phyloP scores from a whole-genome alignment of 2,888 invertebrate genomes.

The Cosmorhoe ocellata region DNA sequence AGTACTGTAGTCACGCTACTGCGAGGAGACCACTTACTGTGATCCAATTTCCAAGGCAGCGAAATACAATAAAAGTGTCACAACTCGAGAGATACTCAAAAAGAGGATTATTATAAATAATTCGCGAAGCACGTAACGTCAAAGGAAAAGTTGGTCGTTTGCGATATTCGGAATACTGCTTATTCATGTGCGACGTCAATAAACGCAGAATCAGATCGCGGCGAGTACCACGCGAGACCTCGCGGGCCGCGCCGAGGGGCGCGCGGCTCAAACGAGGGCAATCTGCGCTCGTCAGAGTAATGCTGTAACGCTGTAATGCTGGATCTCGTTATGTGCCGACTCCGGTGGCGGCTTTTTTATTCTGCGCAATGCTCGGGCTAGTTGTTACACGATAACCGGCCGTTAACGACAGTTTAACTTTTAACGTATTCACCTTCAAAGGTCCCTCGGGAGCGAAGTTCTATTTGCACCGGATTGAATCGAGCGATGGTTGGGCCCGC shows the following conservation, averaged over 20 bases:
- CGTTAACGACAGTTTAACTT: too few relatives aligned
- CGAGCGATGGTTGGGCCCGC: neutral
- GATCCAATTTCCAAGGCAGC: slow-evolving; percentile 11
- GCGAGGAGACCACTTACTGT: neutral
- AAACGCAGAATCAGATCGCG: slow-evolving; percentile 3
- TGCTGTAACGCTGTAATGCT: too few relatives aligned
- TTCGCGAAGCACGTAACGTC: slow-evolving; percentile 42
- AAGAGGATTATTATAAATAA: slow-evolving; percentile 48
- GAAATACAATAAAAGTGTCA: slow-evolving; percentile 44
- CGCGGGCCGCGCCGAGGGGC: too few relatives aligned
- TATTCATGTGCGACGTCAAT: slow-evolving; percentile 25
- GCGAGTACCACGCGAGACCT: too few relatives aligned
- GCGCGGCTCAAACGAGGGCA: too few relatives aligned
- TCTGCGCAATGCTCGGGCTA: too few relatives aligned
- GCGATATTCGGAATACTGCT: slow-evolving; percentile 25
- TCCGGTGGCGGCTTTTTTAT: too few relatives aligned
- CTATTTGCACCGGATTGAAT: neutral
- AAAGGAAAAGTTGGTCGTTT: slow-evolving; percentile 38
- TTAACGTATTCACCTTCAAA: neutral
- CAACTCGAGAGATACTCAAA: slow-evolving; percentile 40
- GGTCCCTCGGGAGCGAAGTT: neutral
- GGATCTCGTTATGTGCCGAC: too few relatives aligned
- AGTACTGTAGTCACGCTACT: too few relatives aligned
- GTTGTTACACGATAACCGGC: too few relatives aligned
- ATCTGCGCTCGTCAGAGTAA: too few relatives aligned